Evolutionary conservation across 2,888 invertebrate genomes (phyloP).

Genomic region (Aspidiotus destructor): DNA sequence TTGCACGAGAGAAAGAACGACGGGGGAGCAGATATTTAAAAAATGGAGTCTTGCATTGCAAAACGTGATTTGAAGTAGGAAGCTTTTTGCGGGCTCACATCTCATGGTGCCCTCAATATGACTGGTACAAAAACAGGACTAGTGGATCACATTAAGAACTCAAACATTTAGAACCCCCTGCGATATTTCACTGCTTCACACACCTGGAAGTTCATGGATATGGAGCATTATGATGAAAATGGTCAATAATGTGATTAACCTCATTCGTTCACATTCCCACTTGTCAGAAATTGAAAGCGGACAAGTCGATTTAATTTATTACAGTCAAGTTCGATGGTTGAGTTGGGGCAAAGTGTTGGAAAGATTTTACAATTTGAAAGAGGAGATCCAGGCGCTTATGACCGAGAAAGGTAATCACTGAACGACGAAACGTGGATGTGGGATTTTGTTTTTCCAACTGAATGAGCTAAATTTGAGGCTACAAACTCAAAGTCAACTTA

Average conservation of each 20-base stretch:
- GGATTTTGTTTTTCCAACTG: conserved; percentile 18
- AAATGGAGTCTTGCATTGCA: conserved; percentile 8
- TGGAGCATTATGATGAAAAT: conserved; percentile 9
- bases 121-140: conserved; percentile 16
- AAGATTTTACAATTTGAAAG: conserved; percentile 35
- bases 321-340: conserved; percentile 28
- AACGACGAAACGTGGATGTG: conserved; percentile 12
- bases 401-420: conserved; percentile 35
- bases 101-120: conserved; percentile 16
- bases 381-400: conserved; percentile 35
- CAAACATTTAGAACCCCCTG: background rate
- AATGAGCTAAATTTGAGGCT: conserved; percentile 25
- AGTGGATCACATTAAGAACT: conserved; percentile 4
- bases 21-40: conserved; percentile 11
- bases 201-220: conserved; percentile 16
- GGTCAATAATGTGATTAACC: conserved; percentile 19
- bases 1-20: background rate
- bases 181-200: conserved; percentile 10
- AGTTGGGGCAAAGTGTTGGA: conserved; percentile 35
- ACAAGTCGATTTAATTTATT: conserved; percentile 22
- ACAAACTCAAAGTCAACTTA: conserved; percentile 15
- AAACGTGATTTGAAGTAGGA: conserved; percentile 15
- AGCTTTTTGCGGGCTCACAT: conserved; percentile 11
- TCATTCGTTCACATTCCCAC: conserved; percentile 20
- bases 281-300: conserved; percentile 19